phyloP scores from a whole-genome alignment of 2,797 vertebrate species.

The Chloroceryle amazona region DNA sequence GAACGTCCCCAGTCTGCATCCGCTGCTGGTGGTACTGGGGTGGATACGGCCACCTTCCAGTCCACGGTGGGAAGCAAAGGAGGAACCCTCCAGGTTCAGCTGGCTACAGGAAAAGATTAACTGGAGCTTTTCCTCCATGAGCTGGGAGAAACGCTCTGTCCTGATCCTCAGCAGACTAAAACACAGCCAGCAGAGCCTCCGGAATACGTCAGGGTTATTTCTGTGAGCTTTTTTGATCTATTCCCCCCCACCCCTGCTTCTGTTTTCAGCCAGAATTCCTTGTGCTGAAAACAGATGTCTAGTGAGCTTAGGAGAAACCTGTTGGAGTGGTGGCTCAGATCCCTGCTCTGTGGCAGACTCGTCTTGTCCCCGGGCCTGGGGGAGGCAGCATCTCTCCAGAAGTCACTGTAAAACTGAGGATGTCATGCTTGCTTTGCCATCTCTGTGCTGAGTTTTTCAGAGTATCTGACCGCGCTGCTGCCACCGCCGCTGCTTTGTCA shows the following conservation, averaged over 20 bases:
- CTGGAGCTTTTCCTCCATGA: neutral
- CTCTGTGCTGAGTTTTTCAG: slow-evolving; percentile 68
- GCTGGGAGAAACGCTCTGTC: neutral
- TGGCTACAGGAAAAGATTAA: neutral
- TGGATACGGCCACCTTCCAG: neutral
- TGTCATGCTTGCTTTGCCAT: slow-evolving; percentile 85
- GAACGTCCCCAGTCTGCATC: rapidly evolving
- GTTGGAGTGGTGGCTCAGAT: neutral
- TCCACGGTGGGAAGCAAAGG: neutral
- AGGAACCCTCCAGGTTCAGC: neutral
- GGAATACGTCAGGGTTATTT: neutral
- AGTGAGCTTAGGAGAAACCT: neutral
- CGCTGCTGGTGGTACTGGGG: rapidly evolving
- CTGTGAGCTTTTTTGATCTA: neutral
- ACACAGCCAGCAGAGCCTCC: neutral
- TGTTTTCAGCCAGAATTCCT: neutral
- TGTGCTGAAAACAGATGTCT: neutral
- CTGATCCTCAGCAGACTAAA: neutral
- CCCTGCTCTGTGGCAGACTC: neutral
- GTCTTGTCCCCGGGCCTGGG: neutral
- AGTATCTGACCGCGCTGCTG: slow-evolving; percentile 69
- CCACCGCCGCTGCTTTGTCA: slow-evolving; percentile 72
- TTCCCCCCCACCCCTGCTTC: neutral
- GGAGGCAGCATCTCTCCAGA: neutral
- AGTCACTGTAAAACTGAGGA: slow-evolving; percentile 74